Base-by-base conservation (phyloP, 1,140 invertebrate genomes). In the Drosophila ironensis region DNA sequence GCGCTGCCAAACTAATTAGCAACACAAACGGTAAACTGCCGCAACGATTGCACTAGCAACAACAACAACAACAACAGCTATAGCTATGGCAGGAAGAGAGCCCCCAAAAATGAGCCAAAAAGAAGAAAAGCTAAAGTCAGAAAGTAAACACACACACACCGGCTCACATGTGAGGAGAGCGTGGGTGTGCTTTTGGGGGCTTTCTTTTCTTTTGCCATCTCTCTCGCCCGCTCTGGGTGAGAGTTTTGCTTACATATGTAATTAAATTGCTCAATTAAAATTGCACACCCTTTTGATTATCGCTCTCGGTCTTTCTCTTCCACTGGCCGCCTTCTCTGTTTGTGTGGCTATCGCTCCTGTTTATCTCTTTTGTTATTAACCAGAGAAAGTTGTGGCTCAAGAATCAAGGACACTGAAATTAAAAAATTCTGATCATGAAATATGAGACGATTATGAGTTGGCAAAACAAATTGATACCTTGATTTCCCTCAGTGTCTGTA, bases 191-290 rank as follows among this genome's bases (percentile, higher is more conserved):
- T 8, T 30, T 9, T 30, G 9, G n/a, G 28, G n/a, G n/a, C 12
- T 47, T 8, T 6, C 25, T 19, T 16, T 8, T 4, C 20, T 46
- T 27, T 37, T n/a, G 11, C 16, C 11, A 17, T 12, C 16, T 38
- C 24, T 16, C 12, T 7, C 7, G 17, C 40, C 19, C 41, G 24
- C 37, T 67, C 37, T 51, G 25, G 30, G 47, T 52, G 73, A 51
- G 54, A 52, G 61, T 86, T 86, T 86, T 86, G 80, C 80, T 86
- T 86, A 86, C 80, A 86, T 86, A 86, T 84, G 81, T 89, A 89
- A 89, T 89, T 89, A 89, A 89, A 89, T 89, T 88, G 87, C 68
- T 88, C 87, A 89, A 89, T 89, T 89, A 89, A 89, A 89, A 89
- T 89, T 89, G 87, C 87, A 89, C 87, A 89, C 87, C 76, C 87